phyloP scores from a whole-genome alignment of 2,888 invertebrate species.

The Brachylomia viminalis region DNA sequence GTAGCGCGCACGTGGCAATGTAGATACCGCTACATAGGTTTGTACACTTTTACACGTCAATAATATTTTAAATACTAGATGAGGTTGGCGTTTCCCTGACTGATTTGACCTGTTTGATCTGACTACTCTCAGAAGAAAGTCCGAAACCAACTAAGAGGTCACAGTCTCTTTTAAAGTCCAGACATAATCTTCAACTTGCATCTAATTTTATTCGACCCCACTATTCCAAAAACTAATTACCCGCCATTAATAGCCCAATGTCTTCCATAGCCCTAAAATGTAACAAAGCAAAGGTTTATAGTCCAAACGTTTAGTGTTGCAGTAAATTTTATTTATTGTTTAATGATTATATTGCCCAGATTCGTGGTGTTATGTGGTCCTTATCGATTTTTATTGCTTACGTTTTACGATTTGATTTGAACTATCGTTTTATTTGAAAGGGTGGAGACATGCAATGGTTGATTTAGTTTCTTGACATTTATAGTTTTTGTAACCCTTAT shows the following conservation, averaged over 20 bases:
- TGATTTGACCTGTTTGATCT: no score
- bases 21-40: no score
- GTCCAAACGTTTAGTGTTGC: slow-evolving; percentile 63
- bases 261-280: slow-evolving; percentile 29
- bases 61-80: no score
- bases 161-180: no score
- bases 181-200: no score
- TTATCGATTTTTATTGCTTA: slow-evolving; percentile 71
- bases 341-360: slow-evolving; percentile 72
- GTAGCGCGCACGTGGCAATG: no score
- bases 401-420: slow-evolving; percentile 55
- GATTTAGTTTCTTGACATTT: slow-evolving; percentile 8
- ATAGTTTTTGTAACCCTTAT: slow-evolving; percentile 11
- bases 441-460: slow-evolving; percentile 30
- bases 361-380: slow-evolving; percentile 67
- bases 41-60: no score
- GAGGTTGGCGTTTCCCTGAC: no score
- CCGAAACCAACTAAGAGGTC: no score
- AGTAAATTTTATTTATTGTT: slow-evolving; percentile 76
- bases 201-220: not conserved
- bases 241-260: slow-evolving; percentile 9
- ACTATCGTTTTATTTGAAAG: slow-evolving; percentile 40
- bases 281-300: slow-evolving; percentile 50
- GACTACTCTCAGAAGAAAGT: no score
- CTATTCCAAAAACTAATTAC: not conserved